Percentiles rank a stretch among this genome's conserved stretches.
These are phyloP conservation scores for Danio tinwini DNA, from an alignment of 2,797 vertebrate species.

Conservation along the genomic window DNA sequence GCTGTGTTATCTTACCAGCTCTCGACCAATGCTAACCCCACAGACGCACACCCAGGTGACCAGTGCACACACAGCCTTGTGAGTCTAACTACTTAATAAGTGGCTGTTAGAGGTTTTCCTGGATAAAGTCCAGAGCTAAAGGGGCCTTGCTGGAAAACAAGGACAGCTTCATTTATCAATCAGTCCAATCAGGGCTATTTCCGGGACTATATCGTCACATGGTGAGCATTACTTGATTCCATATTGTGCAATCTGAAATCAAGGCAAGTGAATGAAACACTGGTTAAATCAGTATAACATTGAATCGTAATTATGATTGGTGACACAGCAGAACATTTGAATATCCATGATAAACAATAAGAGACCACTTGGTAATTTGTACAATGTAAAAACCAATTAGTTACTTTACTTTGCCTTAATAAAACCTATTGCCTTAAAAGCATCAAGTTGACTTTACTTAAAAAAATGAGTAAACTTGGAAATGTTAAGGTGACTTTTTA, in stretches of 20 bases:
- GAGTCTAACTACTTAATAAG: conserved; percentile 87
- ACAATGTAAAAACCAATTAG: too few relatives aligned
- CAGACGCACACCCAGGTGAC: conserved; percentile 62
- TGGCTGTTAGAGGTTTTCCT: conserved; percentile 89
- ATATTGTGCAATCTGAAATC: conserved; percentile 63
- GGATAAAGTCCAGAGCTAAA: conserved; percentile 95
- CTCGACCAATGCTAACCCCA: conserved; percentile 53
- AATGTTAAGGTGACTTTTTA: too few relatives aligned
- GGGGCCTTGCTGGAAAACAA: conserved; percentile 74
- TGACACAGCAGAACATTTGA: neutral
- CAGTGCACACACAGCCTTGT: conserved; percentile 66
- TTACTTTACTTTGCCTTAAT: too few relatives aligned
- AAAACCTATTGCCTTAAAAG: too few relatives aligned
- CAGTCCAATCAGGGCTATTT: conserved; percentile 81
- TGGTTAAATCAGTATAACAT: conserved; percentile 7
- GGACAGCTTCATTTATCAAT: conserved; percentile 84
- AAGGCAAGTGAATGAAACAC: neutral
- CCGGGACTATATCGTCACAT: conserved; percentile 76
- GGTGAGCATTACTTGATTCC: conserved; percentile 75
- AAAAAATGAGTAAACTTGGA: too few relatives aligned
- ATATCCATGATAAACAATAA: neutral
- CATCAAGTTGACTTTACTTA: too few relatives aligned
- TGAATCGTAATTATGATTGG: neutral
- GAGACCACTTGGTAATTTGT: too few relatives aligned
- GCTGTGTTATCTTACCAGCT: conserved; percentile 51